phyloP scores from a whole-genome alignment of 2,888 invertebrate species.

The Stenodera caucasica region DNA sequence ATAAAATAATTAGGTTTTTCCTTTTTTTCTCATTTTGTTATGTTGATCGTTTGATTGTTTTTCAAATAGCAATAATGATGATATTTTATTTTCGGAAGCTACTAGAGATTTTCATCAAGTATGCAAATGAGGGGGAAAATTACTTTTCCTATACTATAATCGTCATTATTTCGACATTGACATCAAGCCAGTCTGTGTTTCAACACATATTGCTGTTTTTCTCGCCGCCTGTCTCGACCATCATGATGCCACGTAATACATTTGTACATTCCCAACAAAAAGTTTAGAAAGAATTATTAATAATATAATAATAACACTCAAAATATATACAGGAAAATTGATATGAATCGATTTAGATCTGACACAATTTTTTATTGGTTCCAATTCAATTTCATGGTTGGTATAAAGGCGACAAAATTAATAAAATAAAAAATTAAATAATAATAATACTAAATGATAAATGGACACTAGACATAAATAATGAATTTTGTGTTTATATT shows the following conservation, averaged over 20 bases:
- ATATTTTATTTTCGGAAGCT: not conserved
- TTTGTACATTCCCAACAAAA: slow-evolving; percentile 8
- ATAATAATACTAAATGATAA: not conserved
- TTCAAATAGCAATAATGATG: not conserved
- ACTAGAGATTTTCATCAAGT: slow-evolving; percentile 56
- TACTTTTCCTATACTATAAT: slow-evolving; percentile 59
- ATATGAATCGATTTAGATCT: not conserved
- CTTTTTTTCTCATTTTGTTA: not conserved
- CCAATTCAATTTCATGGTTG: slow-evolving; percentile 12
- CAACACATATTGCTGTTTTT: slow-evolving; percentile 56
- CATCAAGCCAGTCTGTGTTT: slow-evolving; percentile 52
- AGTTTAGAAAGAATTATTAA: not conserved
- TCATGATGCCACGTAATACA: slow-evolving; percentile 35
- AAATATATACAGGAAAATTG: slow-evolving; percentile 14
- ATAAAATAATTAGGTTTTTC: not conserved
- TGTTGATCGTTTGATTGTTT: not conserved
- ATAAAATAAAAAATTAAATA: not conserved
- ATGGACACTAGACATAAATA: not conserved
- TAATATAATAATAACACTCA: slow-evolving; percentile 1
- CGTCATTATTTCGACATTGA: slow-evolving; percentile 59
- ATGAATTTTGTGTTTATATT: not conserved
- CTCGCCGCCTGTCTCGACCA: slow-evolving; percentile 36
- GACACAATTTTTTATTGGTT: slow-evolving; percentile 6
- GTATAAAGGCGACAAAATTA: slow-evolving; percentile 6
- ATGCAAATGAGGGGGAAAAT: slow-evolving; percentile 58